Evolutionary conservation across 2,797 vertebrate species (phyloP), one percentile per base, ranked within the genome.

Genomic region (Sebastes umbrosus): DNA sequence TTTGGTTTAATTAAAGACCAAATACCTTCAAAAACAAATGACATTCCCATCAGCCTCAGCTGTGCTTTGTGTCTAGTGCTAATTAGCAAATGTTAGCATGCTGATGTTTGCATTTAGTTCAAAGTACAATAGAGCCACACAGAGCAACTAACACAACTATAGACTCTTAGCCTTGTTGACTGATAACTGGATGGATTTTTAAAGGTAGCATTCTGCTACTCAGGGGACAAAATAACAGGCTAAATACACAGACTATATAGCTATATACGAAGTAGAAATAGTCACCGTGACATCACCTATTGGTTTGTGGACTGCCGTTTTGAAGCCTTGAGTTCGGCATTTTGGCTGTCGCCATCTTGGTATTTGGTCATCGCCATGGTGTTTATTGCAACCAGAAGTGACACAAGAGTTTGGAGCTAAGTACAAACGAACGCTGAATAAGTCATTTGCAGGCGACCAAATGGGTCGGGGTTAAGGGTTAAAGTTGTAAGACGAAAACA

Each of bases 281-380:
- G 46, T 50, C 46, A 50, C 16, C 18, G 18, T 8, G 46, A 50
- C 7, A 0, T 1, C 2, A 50, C 18, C 0, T 0, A 50, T 20
- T 50, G 46, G 46, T 50, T 50, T 50, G 46, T 50, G 46, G 2
- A 50, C 7, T 50, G 46, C 16, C 3, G 46, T 50, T 50, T 50
- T 50, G 46, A 50, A 50, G 18, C 18, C 7, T 50, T 20, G 18
- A 50, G 16, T 50, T 50, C 46, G 8, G 46, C 46, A 50, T 50
- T 50, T 50, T 20, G 46, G 0, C 43, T 0, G 0, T 50, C 0
- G 6, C 6, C 43, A 46, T 46, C 43, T 46, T 46, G 43, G 43
- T 46, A 46, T 18, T 18, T 46, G 16, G 43, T 0, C 7, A 8
- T 50, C 18, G 0, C 46, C 18, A 50, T 50, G 46, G 7, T 20